Evolutionary conservation across 2,113 vertebrate species (phyloP), one percentile per base, ranked within the genome.

Genomic region (Tylochromis polylepis): DNA sequence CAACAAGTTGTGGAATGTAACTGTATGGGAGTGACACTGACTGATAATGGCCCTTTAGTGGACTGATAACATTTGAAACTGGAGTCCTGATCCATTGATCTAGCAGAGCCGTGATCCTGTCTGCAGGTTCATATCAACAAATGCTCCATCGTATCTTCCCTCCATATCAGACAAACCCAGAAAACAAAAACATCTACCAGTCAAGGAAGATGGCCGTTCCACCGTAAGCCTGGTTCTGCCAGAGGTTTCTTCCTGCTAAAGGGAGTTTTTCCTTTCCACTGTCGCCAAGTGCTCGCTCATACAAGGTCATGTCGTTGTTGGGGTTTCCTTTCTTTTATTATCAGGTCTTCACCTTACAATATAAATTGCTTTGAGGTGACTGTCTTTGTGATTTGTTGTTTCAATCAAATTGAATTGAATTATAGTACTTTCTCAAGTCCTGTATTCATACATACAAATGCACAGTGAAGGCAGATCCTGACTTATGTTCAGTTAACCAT

Each of bases 231-330:
- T 60, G 27, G 8, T 60, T 1, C 15, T 31, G 27, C 27, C 59
- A 11, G 58, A 34, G 16, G 29, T 60, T 60, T 60, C 29, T 60
- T 60, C 58, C 29, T 62, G 59, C 36, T 62, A 62, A 62, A 62
- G 16, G 59, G 59, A 62, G 59, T 62, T 36, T 62, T 36, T 62
- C 31, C 59, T 62, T 62, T 36, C 59, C 59, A 62, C 18, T 36
- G 59, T 36, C 59, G 0, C 59, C 31, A 62, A n/a, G 59, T 62
- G 59, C 31, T 62, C n/a, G 10, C n/a, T 62, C 31, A 36, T 36
- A 62, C 31, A n/a, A 62, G 31, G 1, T 3, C 20, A 1, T 36
- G 31, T 62, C 5, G 36, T 62, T n/a, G 31, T 62, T 62, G 59
- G 2, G 59, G 31, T 62, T 36, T 62, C 18, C 59, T n/a, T 62